phyloP scores from a whole-genome alignment of 2,888 invertebrate genomes.

The Drosophila multiciliata region DNA sequence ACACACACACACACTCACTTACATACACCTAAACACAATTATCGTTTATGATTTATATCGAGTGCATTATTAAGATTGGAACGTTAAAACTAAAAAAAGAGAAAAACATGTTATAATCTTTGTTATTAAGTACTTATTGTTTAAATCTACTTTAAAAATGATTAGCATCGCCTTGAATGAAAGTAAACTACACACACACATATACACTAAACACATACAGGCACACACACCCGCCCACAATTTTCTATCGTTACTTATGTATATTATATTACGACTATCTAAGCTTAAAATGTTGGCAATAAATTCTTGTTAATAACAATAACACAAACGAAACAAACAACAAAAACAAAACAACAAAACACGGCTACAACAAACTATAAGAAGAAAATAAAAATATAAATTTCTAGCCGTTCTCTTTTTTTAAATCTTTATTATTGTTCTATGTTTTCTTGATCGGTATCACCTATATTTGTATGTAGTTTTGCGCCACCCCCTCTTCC shows the following conservation, averaged over 20 bases:
- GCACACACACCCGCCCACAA: conserved; percentile 29
- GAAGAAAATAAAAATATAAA: neutral
- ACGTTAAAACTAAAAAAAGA: conserved; percentile 28
- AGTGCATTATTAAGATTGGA: conserved; percentile 60
- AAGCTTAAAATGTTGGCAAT: conserved; percentile 75
- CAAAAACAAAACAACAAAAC: conserved; percentile 35
- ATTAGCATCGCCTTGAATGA: conserved; percentile 46
- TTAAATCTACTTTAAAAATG: conserved; percentile 64
- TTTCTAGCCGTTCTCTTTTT: conserved; percentile 24
- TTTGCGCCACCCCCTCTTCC: conserved; percentile 16
- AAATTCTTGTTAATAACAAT: conserved; percentile 58
- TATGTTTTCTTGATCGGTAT: conserved; percentile 5
- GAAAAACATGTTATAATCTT: conserved; percentile 74
- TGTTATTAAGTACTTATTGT: conserved; percentile 78
- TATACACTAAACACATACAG: conserved; percentile 24
- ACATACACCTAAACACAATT: conserved; percentile 7
- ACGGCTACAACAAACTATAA: conserved; percentile 33
- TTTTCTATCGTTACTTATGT: conserved; percentile 76
- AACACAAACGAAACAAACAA: conserved; percentile 34
- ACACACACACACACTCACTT: neutral
- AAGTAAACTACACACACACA: conserved; percentile 23
- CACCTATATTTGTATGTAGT: conserved; percentile 16
- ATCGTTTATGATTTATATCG: conserved; percentile 45
- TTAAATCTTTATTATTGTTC: neutral
- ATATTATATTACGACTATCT: conserved; percentile 76